Evolutionary conservation across 2,797 vertebrate species (phyloP).

Genomic region (Lepus townsendii): DNA sequence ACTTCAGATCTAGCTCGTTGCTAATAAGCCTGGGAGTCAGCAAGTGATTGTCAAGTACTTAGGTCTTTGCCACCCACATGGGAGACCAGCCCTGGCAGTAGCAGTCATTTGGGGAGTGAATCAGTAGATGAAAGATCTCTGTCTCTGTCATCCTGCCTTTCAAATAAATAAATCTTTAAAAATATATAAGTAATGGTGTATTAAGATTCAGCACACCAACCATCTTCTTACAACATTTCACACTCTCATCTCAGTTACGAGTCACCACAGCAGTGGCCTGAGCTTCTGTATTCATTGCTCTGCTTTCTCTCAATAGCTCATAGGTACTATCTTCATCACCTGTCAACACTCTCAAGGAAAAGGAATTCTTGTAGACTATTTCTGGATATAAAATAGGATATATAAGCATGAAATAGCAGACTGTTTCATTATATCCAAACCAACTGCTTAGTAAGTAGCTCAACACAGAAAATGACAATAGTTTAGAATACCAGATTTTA

Average conservation of each 20-base stretch:
- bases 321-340: background rate
- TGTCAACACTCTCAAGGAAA: background rate
- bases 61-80: no score
- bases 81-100: no score
- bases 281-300: background rate
- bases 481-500: background rate
- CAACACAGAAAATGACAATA: conserved; percentile 43
- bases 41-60: no score
- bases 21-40: no score
- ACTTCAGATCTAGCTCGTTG: no score
- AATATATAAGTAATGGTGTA: background rate
- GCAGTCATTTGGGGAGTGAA: no score
- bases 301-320: background rate
- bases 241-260: background rate
- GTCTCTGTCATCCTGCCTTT: no score
- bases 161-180: no score
- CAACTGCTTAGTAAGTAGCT: conserved; percentile 18
- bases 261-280: background rate
- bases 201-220: conserved; percentile 12
- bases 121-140: no score
- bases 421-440: background rate
- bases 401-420: background rate
- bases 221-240: conserved; percentile 40
- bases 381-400: background rate
- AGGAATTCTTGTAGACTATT: background rate